Percentiles rank a stretch among this genome's conserved stretches.
Conservation (phyloP, 2,797 vertebrate genomes). For the Mareca penelope region DNA sequence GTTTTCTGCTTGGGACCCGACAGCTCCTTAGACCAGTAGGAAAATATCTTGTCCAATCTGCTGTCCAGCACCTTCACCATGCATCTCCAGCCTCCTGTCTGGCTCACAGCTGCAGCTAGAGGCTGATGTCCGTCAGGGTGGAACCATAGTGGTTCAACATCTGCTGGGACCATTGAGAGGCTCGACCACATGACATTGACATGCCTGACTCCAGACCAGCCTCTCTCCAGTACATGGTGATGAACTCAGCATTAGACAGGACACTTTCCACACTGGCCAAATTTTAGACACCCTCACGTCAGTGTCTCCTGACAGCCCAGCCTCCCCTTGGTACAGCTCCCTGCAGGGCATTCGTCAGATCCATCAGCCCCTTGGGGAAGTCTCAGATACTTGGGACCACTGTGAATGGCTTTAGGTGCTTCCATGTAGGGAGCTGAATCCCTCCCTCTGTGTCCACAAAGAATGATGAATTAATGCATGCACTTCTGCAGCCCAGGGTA, state of each 20-base stretch:
- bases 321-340: not conserved
- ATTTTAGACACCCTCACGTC: not conserved
- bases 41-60: not conserved
- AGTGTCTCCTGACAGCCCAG: not conserved
- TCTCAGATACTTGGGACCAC: not conserved
- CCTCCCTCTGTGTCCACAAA: not conserved
- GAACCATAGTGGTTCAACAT: not conserved
- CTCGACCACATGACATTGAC: not conserved
- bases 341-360: not conserved
- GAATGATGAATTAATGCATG: not conserved
- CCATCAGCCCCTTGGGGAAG: not conserved
- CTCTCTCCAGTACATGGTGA: not conserved
- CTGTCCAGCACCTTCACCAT: not conserved
- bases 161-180: not conserved
- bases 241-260: not conserved
- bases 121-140: not conserved
- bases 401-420: not conserved
- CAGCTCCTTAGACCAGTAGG: not conserved
- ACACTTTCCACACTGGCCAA: not conserved
- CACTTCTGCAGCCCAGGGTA: not conserved
- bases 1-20: not conserved
- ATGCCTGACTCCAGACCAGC: not conserved
- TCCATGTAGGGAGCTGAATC: not conserved
- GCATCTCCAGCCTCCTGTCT: not conserved
- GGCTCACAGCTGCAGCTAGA: not conserved